A percentile compares a stretch with the other conserved stretches of the same genome.
Conservation (phyloP, 2,888 invertebrate genomes). For the Drosophila monieri region DNA sequence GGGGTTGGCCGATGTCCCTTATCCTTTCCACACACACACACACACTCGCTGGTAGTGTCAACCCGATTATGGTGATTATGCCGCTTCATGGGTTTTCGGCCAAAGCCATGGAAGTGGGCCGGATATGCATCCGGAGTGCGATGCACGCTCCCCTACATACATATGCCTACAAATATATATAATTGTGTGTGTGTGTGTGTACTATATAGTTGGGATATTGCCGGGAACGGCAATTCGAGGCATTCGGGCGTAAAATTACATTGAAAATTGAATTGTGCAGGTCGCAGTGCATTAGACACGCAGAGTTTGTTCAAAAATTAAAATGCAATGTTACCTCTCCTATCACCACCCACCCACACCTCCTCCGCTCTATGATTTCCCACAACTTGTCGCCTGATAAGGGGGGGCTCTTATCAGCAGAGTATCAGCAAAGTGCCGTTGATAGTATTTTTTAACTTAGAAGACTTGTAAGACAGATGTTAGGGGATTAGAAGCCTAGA, state of each 20-base stretch:
- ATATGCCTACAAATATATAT: too few relatives aligned
- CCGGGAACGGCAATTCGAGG: constrained; percentile 58
- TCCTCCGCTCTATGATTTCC: too few relatives aligned
- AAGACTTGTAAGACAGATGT: too few relatives aligned
- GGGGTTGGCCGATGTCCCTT: too few relatives aligned
- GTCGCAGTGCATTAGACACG: constrained; percentile 63
- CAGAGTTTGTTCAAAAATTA: constrained; percentile 71
- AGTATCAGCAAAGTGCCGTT: not conserved
- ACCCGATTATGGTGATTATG: constrained; percentile 75
- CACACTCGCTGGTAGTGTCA: constrained; percentile 58
- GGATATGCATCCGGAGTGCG: not conserved
- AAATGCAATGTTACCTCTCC: constrained; percentile 43
- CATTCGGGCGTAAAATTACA: constrained; percentile 76
- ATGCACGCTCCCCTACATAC: too few relatives aligned
- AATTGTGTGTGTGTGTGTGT: too few relatives aligned
- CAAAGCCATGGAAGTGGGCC: not conserved
- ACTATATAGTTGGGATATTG: not conserved
- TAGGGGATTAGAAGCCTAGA: too few relatives aligned
- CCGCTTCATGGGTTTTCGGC: constrained; percentile 60
- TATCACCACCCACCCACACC: not conserved
- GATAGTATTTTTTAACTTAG: too few relatives aligned
- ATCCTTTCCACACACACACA: not conserved
- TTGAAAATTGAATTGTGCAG: constrained; percentile 74
- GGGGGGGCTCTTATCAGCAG: not conserved
- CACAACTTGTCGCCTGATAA: not conserved